Base-by-base conservation (phyloP, 2,888 invertebrate species). In the Brachyptera risi region DNA sequence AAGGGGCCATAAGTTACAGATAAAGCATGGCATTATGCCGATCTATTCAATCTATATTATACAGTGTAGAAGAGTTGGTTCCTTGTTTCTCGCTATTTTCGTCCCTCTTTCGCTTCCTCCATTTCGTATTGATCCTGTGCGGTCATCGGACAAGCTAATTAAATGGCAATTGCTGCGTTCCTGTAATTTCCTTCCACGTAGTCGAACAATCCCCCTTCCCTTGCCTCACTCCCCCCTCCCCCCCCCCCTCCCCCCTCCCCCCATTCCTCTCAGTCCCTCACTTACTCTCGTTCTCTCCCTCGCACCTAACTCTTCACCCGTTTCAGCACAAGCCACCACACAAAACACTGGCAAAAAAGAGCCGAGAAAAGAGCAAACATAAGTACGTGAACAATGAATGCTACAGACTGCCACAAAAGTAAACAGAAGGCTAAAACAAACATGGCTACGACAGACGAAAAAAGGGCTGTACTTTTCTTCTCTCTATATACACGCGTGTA, bases 111-210 rank as follows among this genome's bases (percentile, higher is more conserved):
- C 61, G 40, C 58, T 37, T 42, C 59, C 37, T 38, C 17, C 49
- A 35, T 54, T 38, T 26, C 17, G 57, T 63, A 63, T 63, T 63
- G 63, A 63, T 63, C 63, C 44, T 49, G 44, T 60, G 60, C 63
- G 63, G 63, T 63, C 63, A 63, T 60, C 58, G 63, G 58, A 60
- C 60, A 54, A 44, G 60, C 63, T 63, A 63, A 63, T 63, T 63
- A 63, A 63, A 63, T 63, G 59, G 63, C 63, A 60, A 63, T 63
- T 63, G 63, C 63, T 47, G 56, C 57, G 59, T 38, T 57, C 58
- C 50, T 61, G 57, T 58, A 61, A 61, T 58, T 61, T 61, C 61
- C 58, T 61, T 61, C 58, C 61, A 54, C 54, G 54, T 54, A 54
- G 35, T 19, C 54, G 54, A 54, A 21, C 54, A 51, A 23, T 21